A percentile compares a stretch with the other conserved stretches of the same genome.
Conservation (phyloP, 2,888 invertebrate genomes). For the Cenopis cana region DNA sequence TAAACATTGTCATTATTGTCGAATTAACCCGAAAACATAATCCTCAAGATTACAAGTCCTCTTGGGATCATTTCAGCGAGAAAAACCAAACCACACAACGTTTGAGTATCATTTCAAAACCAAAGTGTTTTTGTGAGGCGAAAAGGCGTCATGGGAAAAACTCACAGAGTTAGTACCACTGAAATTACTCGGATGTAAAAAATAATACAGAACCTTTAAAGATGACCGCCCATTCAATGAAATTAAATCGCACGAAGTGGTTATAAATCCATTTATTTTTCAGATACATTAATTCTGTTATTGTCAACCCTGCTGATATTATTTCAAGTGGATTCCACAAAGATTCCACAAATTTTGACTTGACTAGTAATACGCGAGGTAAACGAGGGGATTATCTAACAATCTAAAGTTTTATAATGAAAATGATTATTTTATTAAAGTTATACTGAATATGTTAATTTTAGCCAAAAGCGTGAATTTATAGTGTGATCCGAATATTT, state of each 20-base stretch:
- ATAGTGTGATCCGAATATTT: too few relatives aligned
- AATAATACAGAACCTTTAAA: slow-evolving; percentile 21
- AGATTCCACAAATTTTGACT: too few relatives aligned
- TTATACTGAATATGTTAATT: too few relatives aligned
- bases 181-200: slow-evolving; percentile 38
- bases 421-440: too few relatives aligned
- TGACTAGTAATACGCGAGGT: too few relatives aligned
- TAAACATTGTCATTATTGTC: slow-evolving; percentile 17
- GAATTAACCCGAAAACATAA: slow-evolving; percentile 11
- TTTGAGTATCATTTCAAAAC: slow-evolving; percentile 44
- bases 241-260: slow-evolving; percentile 8
- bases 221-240: slow-evolving; percentile 12
- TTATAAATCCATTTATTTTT: slow-evolving; percentile 2
- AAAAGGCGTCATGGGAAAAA: slow-evolving; percentile 45
- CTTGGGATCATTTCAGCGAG: slow-evolving; percentile 26
- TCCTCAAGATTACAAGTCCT: slow-evolving; percentile 31
- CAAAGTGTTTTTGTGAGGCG: slow-evolving; percentile 27
- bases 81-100: slow-evolving; percentile 38
- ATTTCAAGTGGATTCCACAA: neutral
- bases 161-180: slow-evolving; percentile 36
- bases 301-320: too few relatives aligned
- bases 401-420: too few relatives aligned
- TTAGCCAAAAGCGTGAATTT: neutral
- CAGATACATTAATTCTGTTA: neutral
- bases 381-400: too few relatives aligned